Conservation (phyloP, 2,888 invertebrate species). For the Morpho achilles region DNA sequence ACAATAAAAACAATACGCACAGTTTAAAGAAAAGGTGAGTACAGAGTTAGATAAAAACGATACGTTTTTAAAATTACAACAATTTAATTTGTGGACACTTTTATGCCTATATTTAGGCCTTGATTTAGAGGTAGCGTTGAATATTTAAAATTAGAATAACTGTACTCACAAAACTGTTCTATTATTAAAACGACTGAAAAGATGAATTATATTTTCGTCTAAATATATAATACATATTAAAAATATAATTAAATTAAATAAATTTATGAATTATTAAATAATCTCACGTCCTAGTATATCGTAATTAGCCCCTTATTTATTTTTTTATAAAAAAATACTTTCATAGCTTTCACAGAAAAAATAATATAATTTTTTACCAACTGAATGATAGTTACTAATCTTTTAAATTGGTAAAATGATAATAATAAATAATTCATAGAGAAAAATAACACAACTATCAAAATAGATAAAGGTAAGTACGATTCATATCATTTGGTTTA, state of each 20-base stretch:
- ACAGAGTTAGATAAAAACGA: conserved; percentile 41
- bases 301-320: conserved; percentile 4
- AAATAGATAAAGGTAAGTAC: conserved; percentile 33
- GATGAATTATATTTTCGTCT: too few species aligned
- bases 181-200: neutral
- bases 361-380: conserved; percentile 17
- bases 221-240: too few species aligned
- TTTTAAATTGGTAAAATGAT: conserved; percentile 28
- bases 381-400: conserved; percentile 25
- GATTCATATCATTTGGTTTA: conserved; percentile 29
- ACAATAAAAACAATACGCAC: conserved; percentile 27
- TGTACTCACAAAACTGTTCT: conserved; percentile 31
- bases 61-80: conserved; percentile 44
- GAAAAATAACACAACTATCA: conserved; percentile 34
- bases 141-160: conserved; percentile 30
- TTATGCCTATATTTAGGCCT: conserved; percentile 46
- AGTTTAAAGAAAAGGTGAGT: conserved; percentile 47
- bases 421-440: conserved; percentile 31
- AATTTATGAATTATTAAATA: neutral
- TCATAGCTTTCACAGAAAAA: conserved; percentile 6
- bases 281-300: conserved; percentile 2
- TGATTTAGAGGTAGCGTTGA: conserved; percentile 40
- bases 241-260: too few species aligned
- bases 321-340: conserved; percentile 9
- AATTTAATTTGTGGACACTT: conserved; percentile 37